Percentiles rank a stretch among this genome's conserved stretches.
phyloP scores from a whole-genome alignment of 2,888 invertebrate species.

The Nephrotoma appendiculata region DNA sequence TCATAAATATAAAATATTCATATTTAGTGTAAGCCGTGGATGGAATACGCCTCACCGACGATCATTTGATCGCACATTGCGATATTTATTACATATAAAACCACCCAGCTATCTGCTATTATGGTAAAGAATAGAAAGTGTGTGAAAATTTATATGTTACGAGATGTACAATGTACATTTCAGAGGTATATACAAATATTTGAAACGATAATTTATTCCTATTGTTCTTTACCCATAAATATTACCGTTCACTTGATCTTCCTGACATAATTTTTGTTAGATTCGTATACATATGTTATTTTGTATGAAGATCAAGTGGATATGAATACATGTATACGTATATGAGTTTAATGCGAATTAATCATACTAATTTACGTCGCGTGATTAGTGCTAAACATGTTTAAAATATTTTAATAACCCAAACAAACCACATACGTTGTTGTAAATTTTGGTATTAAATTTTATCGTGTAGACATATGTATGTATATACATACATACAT shows the following conservation, averaged over 20 bases:
- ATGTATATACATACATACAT: too few relatives aligned
- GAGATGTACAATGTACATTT: too few relatives aligned
- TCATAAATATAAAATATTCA: background rate
- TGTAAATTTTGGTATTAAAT: background rate
- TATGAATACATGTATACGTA: background rate
- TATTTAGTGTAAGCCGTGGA: background rate
- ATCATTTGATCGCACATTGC: background rate
- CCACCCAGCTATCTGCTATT: background rate
- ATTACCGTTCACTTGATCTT: background rate
- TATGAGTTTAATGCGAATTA: background rate
- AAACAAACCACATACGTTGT: background rate
- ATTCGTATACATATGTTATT: background rate
- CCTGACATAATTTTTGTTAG: background rate
- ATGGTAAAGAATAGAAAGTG: background rate
- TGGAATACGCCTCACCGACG: background rate
- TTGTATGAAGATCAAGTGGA: background rate
- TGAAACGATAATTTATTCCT: background rate
- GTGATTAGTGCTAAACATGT: background rate
- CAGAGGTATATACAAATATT: background rate
- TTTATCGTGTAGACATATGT: background rate
- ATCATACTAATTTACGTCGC: background rate
- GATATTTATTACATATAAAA: background rate
- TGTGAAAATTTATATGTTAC: background rate
- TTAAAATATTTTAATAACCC: background rate
- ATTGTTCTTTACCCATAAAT: background rate